Evolutionary conservation across 2,888 invertebrate genomes (phyloP).

Genomic region (Athrips mouffetella): DNA sequence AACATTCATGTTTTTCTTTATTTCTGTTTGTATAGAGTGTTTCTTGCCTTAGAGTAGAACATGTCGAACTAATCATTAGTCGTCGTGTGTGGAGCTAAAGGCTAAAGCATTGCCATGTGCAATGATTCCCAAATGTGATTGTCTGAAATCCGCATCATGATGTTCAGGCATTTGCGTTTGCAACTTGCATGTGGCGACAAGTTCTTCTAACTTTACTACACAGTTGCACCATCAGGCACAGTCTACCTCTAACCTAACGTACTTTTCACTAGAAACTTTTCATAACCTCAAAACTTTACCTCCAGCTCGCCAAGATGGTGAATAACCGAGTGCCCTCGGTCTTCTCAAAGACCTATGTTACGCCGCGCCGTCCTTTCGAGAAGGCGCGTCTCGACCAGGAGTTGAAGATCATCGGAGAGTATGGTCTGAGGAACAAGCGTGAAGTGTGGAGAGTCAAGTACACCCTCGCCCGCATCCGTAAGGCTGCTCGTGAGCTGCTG

Average conservation of each 20-base stretch:
- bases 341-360: conserved; percentile 98
- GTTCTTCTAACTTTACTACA: conserved; percentile 20
- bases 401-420: conserved; percentile 99
- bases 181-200: conserved; percentile 60
- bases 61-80: conserved; percentile 35
- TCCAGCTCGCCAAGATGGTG: conserved; percentile 85
- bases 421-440: conserved; percentile 99
- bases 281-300: neutral
- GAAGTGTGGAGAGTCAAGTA: conserved; percentile 99
- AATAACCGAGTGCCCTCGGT: conserved; percentile 95
- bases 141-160: neutral
- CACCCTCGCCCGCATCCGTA: conserved; percentile 98
- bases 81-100: conserved; percentile 50
- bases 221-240: no score
- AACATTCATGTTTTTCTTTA: conserved; percentile 13
- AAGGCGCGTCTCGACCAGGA: conserved; percentile 99
- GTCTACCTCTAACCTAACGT: neutral
- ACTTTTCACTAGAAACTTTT: neutral
- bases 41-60: conserved; percentile 57
- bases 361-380: conserved; percentile 99
- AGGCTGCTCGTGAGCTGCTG: conserved; percentile 98
- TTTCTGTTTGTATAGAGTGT: no score
- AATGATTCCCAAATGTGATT: conserved; percentile 52
- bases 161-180: conserved; percentile 41
- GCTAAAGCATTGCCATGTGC: conserved; percentile 51